Base-by-base conservation (phyloP, 1,140 invertebrate species). In the Drosophila sp. region DNA sequence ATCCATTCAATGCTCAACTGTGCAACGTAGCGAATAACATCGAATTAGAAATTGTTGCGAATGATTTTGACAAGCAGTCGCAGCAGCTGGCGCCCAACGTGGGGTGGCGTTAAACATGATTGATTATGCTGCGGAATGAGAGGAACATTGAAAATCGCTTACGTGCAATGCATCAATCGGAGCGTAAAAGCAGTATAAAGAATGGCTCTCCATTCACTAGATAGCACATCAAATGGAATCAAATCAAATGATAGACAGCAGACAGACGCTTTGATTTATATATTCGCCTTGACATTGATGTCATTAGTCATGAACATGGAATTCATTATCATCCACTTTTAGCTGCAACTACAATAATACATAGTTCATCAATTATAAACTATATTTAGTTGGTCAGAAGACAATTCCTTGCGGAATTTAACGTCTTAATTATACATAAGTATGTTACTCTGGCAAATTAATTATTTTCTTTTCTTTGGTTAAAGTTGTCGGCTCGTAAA, bases 131-230 rank as follows among this genome's bases (percentile, higher is more conserved):
- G 16, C 43, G 13, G 4, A 16, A 9, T 14, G 46, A 6, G 16
- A 43, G 46, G 21, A 14, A 77, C 78, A 80, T 59, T 50, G 57
- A 80, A 80, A 73, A 25, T 63, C 67, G 76, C 73, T 80, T 72
- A 76, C 46, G 51, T 16, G 41, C 25, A 43, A 72, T 53, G 69
- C 4, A 13, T 46, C 50, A 53, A 53, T 43, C 41, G 65, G 8
- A 27, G 45, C 51, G 45, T 27, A 46, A 57, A 13, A 36, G 27
- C 40, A 34, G 27, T 54, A 34, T 32, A 51, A 51, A 53, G 50
- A 53, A 34, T 50, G 46, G 7, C 27, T 14, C 32, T 32, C 46
- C 45, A 32, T 25, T 29, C 9, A 34, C 18, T 57, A 16, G 32
- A 40, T 40, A 43, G 29, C 29, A 16, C 8, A 53, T 53, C 29